These are phyloP conservation scores for Plotosus lineatus DNA, from an alignment of 2,113 vertebrate genomes.

Conservation along the genomic window DNA sequence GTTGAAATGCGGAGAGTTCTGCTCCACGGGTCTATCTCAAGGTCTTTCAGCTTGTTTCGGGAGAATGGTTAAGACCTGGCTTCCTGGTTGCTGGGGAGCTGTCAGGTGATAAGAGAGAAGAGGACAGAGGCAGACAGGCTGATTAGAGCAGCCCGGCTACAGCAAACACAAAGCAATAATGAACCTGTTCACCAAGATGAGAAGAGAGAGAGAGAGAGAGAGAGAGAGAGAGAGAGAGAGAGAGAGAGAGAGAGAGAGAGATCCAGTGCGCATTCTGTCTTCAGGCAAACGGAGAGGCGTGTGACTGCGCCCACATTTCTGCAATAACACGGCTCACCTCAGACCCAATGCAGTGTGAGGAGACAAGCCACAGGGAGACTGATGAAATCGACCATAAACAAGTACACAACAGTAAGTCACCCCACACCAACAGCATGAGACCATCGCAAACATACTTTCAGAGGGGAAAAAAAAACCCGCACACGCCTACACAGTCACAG, in stretches of 20 bases:
- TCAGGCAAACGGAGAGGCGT: conserved; percentile 39
- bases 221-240: conserved; percentile 13
- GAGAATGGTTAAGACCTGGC: conserved; percentile 37
- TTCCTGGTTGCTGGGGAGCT: conserved; percentile 45
- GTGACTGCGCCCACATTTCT: conserved; percentile 46
- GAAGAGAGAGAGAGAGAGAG: background rate
- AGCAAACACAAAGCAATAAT: conserved; percentile 47
- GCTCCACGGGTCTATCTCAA: conserved; percentile 29
- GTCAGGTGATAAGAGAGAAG: conserved; percentile 52
- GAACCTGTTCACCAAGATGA: conserved; percentile 32
- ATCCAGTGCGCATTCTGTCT: conserved; percentile 42
- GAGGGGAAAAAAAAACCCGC: conserved; percentile 9
- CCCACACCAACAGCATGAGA: conserved; percentile 44
- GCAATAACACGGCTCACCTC: conserved; percentile 52
- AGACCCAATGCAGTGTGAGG: conserved; percentile 34
- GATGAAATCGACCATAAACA: conserved; percentile 56
- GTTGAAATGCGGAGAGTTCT: conserved; percentile 27
- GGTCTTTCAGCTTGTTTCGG: conserved; percentile 17
- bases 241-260: conserved; percentile 21
- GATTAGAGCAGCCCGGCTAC: conserved; percentile 42
- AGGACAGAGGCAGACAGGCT: conserved; percentile 48
- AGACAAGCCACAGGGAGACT: conserved; percentile 38
- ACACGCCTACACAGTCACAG: conserved; percentile 20
- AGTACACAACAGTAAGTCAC: conserved; percentile 44
- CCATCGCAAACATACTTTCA: conserved; percentile 41